Conservation (phyloP, 2,797 vertebrate species). For the Etheostoma nigrum region DNA sequence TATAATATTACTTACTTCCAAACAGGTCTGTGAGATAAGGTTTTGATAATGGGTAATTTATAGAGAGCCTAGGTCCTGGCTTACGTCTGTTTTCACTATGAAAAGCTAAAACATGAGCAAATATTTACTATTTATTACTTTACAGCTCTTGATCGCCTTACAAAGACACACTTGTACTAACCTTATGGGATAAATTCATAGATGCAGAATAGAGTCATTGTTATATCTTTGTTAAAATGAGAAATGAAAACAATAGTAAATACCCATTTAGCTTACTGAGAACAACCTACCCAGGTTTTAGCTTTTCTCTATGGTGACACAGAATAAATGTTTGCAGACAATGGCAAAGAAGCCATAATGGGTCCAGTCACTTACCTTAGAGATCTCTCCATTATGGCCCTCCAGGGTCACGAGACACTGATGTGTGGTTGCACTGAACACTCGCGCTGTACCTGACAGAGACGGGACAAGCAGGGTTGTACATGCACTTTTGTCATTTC, state of each 20-base stretch:
- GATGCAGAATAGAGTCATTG: neutral
- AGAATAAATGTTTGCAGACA: neutral
- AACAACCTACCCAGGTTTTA: neutral
- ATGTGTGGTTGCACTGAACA: slow-evolving; percentile 88
- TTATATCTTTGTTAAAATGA: neutral
- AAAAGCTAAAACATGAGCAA: neutral
- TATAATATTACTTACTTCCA: neutral
- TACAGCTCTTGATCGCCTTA: neutral
- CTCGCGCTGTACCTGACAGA: slow-evolving; percentile 88
- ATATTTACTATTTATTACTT: neutral
- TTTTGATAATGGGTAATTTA: neutral
- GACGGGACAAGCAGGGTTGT: neutral
- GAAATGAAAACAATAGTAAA: neutral
- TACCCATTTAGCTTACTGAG: neutral
- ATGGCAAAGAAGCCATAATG: neutral
- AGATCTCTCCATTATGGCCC: slow-evolving; percentile 94
- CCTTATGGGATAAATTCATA: neutral
- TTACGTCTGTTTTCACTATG: neutral
- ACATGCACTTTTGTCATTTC: neutral
- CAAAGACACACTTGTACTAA: neutral
- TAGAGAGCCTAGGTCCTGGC: too few relatives aligned
- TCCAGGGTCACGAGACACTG: slow-evolving; percentile 89
- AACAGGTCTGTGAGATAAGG: neutral
- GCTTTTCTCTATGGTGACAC: slow-evolving; percentile 1
- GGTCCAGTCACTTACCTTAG: slow-evolving; percentile 85